Evolutionary conservation across 2,888 invertebrate genomes (phyloP), one percentile per base, ranked within the genome.

Genomic region (Spatulosminthurus flaviceps): DNA sequence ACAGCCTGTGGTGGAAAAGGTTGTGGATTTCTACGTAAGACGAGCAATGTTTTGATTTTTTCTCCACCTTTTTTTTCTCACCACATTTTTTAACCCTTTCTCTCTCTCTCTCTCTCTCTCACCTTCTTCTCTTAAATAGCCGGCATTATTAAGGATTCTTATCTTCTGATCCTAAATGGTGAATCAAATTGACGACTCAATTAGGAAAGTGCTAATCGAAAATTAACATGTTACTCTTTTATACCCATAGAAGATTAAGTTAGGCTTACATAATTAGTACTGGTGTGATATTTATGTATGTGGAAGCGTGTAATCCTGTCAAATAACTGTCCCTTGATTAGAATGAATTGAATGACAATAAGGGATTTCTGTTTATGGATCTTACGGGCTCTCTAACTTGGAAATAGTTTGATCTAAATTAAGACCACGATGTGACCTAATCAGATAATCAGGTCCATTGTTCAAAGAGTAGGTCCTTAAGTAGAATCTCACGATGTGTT

Each of bases 21-120:
- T 84, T 69, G 82, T 83, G 43, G 84, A 84, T 79, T 84, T 82
- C 80, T 83, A 84, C 43, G 83, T 84, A 80, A 83, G 83, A 19
- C 24, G 22, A 2, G 64, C 22, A 11, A 9, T 64, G 24, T 64
- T 26, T 64, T 13, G 24, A 7, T 24, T 64, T 9, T 26, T 64
- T 26, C 2, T 64, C 24, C 7, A 4, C 16, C 11, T 22, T 26
- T 64, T 26, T 24, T 26, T 64, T 22, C 26, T 22, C 24, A n/a
- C n/a, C n/a, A n/a, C n/a, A n/a, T n/a, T n/a, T n/a, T n/a, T n/a
- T n/a, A n/a, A n/a, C n/a, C 22, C n/a, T 61, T 61, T n/a, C 61
- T 61, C n/a, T 7, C 22, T 61, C n/a, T 7, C 64, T 22, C 4
- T 64, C 24, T 16, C 64, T 22, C 24, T 24, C 11, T 22, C n/a